phyloP scores from a whole-genome alignment of 2,113 vertebrate genomes.

The Cephalopterus ornatus region DNA sequence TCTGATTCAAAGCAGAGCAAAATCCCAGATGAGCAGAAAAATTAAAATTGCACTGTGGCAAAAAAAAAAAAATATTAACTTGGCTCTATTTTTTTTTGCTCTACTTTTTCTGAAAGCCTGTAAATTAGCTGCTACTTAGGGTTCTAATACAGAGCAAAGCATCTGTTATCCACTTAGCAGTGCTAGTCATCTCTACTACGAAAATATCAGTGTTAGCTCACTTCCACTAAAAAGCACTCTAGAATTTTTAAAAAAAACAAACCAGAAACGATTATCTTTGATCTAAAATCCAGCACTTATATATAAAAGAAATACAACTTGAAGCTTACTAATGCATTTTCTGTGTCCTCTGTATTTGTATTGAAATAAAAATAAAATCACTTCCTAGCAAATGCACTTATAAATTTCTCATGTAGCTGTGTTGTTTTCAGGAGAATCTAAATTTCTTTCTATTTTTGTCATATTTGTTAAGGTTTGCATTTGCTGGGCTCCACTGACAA shows the following conservation, averaged over 20 bases:
- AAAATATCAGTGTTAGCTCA: conserved; percentile 16
- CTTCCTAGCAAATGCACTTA: not conserved
- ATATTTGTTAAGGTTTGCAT: not conserved
- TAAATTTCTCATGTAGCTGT: not conserved
- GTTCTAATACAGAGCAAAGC: conserved; percentile 1
- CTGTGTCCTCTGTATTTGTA: not conserved
- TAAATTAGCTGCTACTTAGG: conserved; percentile 28
- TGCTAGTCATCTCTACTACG: not conserved
- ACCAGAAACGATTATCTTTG: not conserved
- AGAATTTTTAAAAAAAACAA: not conserved
- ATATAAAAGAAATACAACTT: conserved; percentile 9
- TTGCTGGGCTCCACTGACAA: not conserved
- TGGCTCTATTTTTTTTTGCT: conserved; percentile 24
- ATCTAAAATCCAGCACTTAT: conserved; percentile 27
- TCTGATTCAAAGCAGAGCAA: not conserved
- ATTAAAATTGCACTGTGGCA: not conserved
- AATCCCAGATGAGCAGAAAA: conserved; percentile 26
- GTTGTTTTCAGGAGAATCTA: not conserved
- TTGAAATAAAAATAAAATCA: conserved; percentile 18
- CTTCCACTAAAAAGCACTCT: conserved; percentile 16
- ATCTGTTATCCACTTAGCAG: conserved; percentile 48
- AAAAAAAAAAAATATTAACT: not conserved
- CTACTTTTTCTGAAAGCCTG: conserved; percentile 36
- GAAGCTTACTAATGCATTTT: conserved; percentile 20
- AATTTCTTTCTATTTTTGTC: not conserved